phyloP scores from a whole-genome alignment of 1,140 invertebrate genomes.

The Sogatella furcifera region DNA sequence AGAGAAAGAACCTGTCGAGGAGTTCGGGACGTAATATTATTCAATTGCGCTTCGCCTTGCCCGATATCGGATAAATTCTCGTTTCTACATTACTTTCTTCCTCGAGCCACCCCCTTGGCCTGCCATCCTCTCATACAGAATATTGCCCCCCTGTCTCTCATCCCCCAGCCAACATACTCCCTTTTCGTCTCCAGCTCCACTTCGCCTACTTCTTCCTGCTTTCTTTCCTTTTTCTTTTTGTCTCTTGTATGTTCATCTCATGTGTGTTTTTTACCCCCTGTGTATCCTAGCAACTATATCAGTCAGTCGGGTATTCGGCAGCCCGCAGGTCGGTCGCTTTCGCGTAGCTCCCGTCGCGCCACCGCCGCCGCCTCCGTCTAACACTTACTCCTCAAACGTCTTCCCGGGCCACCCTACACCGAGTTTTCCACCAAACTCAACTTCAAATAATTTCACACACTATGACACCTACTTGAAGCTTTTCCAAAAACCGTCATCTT shows the following conservation, averaged over 20 bases:
- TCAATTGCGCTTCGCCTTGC: slow-evolving; percentile 3
- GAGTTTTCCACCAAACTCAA: too few species aligned
- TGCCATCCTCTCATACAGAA: slow-evolving; percentile 8
- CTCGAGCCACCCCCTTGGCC: not conserved
- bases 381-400: not conserved
- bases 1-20: not conserved
- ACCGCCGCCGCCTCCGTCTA: not conserved
- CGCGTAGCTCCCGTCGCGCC: not conserved
- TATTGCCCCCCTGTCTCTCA: slow-evolving; percentile 14
- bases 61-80: slow-evolving; percentile 3
- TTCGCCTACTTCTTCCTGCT: not conserved
- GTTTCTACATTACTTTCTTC: slow-evolving; percentile 4
- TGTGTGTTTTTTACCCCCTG: slow-evolving; percentile 1
- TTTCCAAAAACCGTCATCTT: too few species aligned
- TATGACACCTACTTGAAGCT: too few species aligned
- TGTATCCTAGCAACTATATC: slow-evolving; percentile 16
- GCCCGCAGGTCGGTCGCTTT: not conserved
- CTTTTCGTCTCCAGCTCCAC: too few species aligned
- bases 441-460: too few species aligned
- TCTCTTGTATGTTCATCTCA: slow-evolving; percentile 16
- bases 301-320: slow-evolving; percentile 9
- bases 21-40: not conserved
- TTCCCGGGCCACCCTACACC: too few species aligned
- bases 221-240: slow-evolving; percentile 15
- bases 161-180: not conserved